phyloP scores from a whole-genome alignment of 2,888 invertebrate species.

The Orgyia antiqua region DNA sequence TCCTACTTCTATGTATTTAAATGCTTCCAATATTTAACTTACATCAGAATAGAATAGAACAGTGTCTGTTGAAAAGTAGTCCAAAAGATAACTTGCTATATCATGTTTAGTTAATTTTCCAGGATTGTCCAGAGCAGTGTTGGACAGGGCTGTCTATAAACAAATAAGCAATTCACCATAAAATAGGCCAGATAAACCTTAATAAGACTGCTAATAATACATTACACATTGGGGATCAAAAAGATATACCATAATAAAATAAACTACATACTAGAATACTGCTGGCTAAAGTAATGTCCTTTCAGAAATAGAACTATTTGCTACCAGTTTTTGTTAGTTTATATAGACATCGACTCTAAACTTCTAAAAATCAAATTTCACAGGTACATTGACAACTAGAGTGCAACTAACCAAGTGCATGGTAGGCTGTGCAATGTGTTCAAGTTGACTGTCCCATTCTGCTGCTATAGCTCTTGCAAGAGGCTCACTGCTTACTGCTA shows the following conservation, averaged over 20 bases:
- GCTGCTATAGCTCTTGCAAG: constrained; percentile 94
- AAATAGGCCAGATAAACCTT: background rate
- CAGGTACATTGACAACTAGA: no score
- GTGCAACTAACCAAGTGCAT: constrained; percentile 90
- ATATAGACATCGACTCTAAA: no score
- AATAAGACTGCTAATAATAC: no score
- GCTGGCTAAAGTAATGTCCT: no score
- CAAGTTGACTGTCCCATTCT: constrained; percentile 95
- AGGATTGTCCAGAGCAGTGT: constrained; percentile 96
- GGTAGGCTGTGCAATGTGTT: constrained; percentile 83
- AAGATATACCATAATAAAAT: no score
- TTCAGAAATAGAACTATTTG: no score
- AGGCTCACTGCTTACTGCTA: constrained; percentile 89
- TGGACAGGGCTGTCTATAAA: constrained; percentile 89
- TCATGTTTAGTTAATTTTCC: constrained; percentile 86
- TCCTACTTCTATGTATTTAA: no score
- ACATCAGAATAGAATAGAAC: constrained; percentile 86
- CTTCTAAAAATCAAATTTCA: no score
- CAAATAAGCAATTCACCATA: constrained; percentile 3
- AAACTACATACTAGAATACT: no score
- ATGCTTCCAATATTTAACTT: constrained; percentile 47
- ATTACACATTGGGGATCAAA: no score
- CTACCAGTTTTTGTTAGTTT: no score
- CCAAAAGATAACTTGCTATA: constrained; percentile 86
- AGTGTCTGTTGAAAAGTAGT: constrained; percentile 90